Conservation (phyloP, 2,797 vertebrate genomes). For the Acrossocheilus fasciatus region DNA sequence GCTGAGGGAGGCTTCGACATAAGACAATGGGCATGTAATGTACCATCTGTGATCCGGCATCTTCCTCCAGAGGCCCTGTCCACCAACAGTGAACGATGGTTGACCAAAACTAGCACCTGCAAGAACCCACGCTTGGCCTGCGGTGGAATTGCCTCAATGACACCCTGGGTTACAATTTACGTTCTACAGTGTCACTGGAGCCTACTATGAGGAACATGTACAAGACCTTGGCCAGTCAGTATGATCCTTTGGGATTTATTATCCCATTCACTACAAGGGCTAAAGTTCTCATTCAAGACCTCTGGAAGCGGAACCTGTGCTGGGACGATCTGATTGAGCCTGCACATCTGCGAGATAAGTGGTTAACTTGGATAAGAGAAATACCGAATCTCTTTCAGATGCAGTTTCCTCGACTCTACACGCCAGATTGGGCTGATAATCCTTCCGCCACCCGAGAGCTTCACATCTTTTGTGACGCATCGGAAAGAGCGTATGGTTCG, state of each 20-base stretch:
- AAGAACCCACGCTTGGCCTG: neutral
- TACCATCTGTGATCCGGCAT: neutral
- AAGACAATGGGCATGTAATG: neutral
- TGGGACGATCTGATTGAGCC: too few species aligned
- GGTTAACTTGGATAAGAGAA: too few species aligned
- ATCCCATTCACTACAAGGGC: too few species aligned
- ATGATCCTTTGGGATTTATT: too few species aligned
- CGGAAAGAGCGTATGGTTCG: constrained; percentile 18
- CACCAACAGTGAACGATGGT: neutral
- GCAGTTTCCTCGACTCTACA: too few species aligned
- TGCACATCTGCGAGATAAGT: too few species aligned
- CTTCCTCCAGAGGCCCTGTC: neutral
- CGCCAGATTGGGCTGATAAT: neutral
- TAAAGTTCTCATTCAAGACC: too few species aligned
- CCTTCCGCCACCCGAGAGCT: neutral
- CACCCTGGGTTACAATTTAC: neutral
- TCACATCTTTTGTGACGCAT: constrained; percentile 35
- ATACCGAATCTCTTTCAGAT: too few species aligned
- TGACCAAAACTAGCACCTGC: neutral
- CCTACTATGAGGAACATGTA: too few species aligned
- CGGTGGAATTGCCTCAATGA: neutral
- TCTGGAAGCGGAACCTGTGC: too few species aligned
- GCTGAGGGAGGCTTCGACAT: neutral
- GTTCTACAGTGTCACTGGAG: neutral
- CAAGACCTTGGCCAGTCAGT: too few species aligned